Evolutionary conservation across 2,888 invertebrate genomes (phyloP).

Genomic region (Tachina lurida): DNA sequence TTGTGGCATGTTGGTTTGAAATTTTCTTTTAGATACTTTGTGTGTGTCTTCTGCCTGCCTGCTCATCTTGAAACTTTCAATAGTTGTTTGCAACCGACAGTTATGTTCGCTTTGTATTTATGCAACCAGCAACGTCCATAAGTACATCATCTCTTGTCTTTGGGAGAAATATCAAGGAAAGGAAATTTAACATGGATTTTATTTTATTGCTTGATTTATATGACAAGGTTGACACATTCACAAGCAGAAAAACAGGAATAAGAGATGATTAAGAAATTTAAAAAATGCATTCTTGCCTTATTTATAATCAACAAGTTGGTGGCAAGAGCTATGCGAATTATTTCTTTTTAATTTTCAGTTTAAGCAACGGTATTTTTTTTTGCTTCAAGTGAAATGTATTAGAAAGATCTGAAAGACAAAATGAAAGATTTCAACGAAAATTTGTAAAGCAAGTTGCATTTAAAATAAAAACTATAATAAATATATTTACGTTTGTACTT

Average conservation of each 20-base stretch:
- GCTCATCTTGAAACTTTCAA: conserved; percentile 63
- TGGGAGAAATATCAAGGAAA: conserved; percentile 13
- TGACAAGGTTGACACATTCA: conserved; percentile 28
- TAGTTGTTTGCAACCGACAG: conserved; percentile 64
- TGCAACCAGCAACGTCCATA: conserved; percentile 50
- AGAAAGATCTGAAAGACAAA: background rate
- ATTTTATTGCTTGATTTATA: conserved; percentile 38
- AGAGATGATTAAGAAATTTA: background rate
- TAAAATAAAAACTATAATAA: no score
- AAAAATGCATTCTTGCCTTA: background rate
- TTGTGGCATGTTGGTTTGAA: conserved; percentile 17
- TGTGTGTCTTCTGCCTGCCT: background rate
- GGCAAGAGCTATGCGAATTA: conserved; percentile 24
- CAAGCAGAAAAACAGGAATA: conserved; percentile 5
- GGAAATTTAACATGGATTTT: conserved; percentile 14
- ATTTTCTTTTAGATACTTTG: background rate
- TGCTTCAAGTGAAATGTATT: background rate
- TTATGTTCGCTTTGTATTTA: conserved; percentile 65
- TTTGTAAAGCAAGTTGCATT: no score
- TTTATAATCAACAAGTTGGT: conserved; percentile 27
- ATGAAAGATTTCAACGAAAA: no score
- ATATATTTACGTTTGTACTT: no score
- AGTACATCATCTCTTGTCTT: conserved; percentile 32
- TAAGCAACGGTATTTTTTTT: conserved; percentile 5
- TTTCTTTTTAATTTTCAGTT: conserved; percentile 32